A percentile compares a stretch with the other conserved stretches of the same genome.
These are phyloP conservation scores for Drosophila parthenogenetica DNA, from an alignment of 2,888 invertebrate genomes.

Conservation along the genomic window DNA sequence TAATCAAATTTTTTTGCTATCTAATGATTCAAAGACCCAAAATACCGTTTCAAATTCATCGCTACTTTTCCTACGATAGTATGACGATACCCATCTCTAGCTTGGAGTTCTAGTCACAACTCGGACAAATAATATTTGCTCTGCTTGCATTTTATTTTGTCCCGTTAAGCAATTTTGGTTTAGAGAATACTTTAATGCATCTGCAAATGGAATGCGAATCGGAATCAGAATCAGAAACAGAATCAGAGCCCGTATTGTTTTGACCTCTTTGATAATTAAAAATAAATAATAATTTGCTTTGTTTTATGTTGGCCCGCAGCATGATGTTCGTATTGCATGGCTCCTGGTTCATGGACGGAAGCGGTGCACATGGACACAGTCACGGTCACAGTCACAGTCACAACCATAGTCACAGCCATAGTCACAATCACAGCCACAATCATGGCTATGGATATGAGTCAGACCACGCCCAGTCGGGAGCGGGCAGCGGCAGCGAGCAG, in stretches of 20 bases:
- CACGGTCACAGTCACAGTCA: conserved; percentile 47
- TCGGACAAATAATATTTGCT: not conserved
- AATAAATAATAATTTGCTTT: conserved; percentile 35
- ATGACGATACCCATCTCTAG: not conserved
- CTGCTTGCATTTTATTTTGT: not conserved
- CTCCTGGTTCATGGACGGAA: conserved; percentile 86
- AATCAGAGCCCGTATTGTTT: not conserved
- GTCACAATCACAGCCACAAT: conserved; percentile 26
- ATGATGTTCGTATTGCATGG: conserved; percentile 93
- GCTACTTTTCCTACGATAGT: too few species aligned
- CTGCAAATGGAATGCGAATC: not conserved
- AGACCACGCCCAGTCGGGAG: conserved; percentile 6
- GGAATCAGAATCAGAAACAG: not conserved
- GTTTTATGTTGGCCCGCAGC: conserved; percentile 84
- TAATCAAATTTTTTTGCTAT: too few species aligned
- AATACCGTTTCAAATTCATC: too few species aligned
- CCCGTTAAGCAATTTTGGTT: not conserved
- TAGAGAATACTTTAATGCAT: conserved; percentile 3
- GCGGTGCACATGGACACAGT: conserved; percentile 66
- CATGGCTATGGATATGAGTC: conserved; percentile 30
- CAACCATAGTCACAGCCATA: conserved; percentile 38
- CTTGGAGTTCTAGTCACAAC: not conserved
- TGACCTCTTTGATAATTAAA: conserved; percentile 44
- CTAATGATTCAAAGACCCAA: too few species aligned
- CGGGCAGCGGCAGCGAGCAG: conserved; percentile 24